phyloP scores from a whole-genome alignment of 2,797 vertebrate genomes.

The Coregonus sp. region DNA sequence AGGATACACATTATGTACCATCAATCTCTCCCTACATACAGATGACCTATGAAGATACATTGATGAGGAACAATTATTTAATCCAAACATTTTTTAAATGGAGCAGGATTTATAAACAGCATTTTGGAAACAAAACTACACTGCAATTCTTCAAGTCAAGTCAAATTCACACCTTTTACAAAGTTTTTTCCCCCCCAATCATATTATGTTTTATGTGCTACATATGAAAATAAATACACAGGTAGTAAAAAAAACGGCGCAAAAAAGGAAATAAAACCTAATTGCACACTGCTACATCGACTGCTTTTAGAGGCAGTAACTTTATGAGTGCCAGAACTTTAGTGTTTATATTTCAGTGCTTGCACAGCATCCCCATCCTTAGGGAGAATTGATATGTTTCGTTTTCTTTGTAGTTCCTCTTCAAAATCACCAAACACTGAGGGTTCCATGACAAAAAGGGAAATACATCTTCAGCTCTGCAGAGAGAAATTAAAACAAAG shows the following conservation, averaged over 20 bases:
- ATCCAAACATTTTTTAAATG: conserved; percentile 54
- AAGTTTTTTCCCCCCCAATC: conserved; percentile 60
- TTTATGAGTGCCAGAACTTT: conserved; percentile 87
- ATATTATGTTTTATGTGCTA: conserved; percentile 80
- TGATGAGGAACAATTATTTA: conserved; percentile 54
- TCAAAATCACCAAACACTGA: conserved; percentile 77
- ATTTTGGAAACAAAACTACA: conserved; percentile 78
- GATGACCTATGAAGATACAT: conserved; percentile 60
- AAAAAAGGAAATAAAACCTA: conserved; percentile 84
- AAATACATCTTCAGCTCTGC: conserved; percentile 76
- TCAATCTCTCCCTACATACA: conserved; percentile 66
- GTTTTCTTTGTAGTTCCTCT: conserved; percentile 78
- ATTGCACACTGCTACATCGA: conserved; percentile 98
- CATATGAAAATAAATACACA: conserved; percentile 80
- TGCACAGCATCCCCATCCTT: conserved; percentile 82
- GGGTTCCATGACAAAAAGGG: conserved; percentile 71
- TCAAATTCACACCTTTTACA: conserved; percentile 78
- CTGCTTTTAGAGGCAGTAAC: conserved; percentile 91
- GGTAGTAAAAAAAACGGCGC: conserved; percentile 78
- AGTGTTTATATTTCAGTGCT: conserved; percentile 97
- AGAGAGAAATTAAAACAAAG: conserved; percentile 34
- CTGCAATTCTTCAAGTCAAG: conserved; percentile 83
- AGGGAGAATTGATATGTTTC: conserved; percentile 85
- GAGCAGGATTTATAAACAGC: conserved; percentile 67
- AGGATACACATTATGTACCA: conserved; percentile 71